phyloP scores from a whole-genome alignment of 2,888 invertebrate genomes.

The Amblyteles armatorius region DNA sequence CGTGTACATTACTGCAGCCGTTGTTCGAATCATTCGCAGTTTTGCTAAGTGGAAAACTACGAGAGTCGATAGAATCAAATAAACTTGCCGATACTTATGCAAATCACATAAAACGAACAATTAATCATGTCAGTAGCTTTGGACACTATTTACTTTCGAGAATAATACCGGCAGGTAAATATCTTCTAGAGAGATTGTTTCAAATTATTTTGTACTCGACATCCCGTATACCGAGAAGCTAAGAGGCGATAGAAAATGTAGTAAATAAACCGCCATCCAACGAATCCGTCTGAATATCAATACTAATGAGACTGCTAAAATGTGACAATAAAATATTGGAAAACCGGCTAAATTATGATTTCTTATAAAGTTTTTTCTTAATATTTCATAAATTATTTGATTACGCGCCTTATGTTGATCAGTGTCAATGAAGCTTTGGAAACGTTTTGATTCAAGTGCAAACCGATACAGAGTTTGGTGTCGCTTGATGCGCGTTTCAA shows the following conservation, averaged over 20 bases:
- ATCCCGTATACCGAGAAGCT: neutral
- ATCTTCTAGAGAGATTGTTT: too few species aligned
- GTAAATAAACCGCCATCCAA: neutral
- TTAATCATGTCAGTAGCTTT: neutral
- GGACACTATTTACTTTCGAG: too few species aligned
- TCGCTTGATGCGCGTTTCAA: neutral
- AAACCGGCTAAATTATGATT: neutral
- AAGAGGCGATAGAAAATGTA: neutral
- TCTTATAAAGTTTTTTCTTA: neutral
- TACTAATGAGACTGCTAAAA: neutral
- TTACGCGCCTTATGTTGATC: neutral
- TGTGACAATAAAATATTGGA: neutral
- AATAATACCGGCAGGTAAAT: too few species aligned
- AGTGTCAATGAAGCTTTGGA: neutral
- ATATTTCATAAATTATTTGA: neutral
- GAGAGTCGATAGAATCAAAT: neutral
- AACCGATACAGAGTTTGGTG: slow-evolving; percentile 1
- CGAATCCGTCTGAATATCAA: neutral
- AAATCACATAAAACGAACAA: neutral
- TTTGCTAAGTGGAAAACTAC: neutral
- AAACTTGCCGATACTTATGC: neutral
- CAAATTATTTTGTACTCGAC: neutral
- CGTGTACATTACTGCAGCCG: neutral
- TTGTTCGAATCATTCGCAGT: neutral
- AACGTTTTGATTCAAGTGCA: neutral